Percentiles rank a stretch among this genome's conserved stretches.
These are phyloP conservation scores for Lycopodina hypogea DNA, from an alignment of 37 sponge, comb jelly and placozoan genomes.

Conservation along the genomic window DNA sequence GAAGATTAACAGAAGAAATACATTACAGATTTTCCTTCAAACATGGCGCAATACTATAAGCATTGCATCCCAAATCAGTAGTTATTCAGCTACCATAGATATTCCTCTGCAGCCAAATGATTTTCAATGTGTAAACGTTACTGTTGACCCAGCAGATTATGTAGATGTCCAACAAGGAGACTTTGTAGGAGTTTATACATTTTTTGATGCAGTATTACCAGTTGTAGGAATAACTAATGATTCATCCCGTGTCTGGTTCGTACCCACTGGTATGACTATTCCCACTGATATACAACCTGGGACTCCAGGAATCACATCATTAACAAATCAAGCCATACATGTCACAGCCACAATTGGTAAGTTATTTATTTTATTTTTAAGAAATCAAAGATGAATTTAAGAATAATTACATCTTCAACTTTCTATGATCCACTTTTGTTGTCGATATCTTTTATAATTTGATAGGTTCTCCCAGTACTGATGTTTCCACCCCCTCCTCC, in stretches of 20 bases:
- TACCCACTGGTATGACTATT: no score
- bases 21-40: neutral
- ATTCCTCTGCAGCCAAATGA: neutral
- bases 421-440: no score
- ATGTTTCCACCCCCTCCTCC: no score
- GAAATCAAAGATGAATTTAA: no score
- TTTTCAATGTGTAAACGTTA: neutral
- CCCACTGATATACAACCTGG: no score
- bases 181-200: neutral
- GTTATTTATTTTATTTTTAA: neutral
- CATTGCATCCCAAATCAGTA: neutral
- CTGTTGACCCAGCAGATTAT: neutral
- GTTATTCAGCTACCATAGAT: neutral
- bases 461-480: no score
- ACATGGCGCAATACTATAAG: neutral
- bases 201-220: neutral
- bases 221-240: neutral
- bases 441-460: no score
- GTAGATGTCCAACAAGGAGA: neutral
- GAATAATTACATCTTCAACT: no score
- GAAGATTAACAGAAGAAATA: no score
- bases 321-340: neutral
- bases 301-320: neutral
- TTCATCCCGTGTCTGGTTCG: no score
- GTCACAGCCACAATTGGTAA: neutral